Evolutionary conservation across 2,888 invertebrate genomes (phyloP), one percentile per base, ranked within the genome.

Genomic region (Mimachlamys varia): DNA sequence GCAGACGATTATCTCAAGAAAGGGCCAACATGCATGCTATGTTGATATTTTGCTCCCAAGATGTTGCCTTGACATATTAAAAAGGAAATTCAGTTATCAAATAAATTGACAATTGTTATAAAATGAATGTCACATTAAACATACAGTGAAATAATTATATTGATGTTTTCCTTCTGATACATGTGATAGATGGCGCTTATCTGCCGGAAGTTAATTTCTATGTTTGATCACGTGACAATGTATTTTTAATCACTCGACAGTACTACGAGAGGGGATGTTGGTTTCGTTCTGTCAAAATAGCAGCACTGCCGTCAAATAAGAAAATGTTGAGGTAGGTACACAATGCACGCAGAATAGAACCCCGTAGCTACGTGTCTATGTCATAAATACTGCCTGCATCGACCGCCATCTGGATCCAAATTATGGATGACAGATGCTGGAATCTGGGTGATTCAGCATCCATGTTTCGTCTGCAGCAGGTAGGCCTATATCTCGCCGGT

Each of bases 201-300:
- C 27, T 76, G 27, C 76, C 76, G 76, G 76, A 76, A 76, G 76
- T 76, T 76, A 76, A 76, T 76, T 76, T 76, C 76, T 76, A 76
- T 76, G 76, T 76, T 76, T 76, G 76, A 76, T 76, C 76, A 76
- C 76, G 76, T 76, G 76, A 76, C 76, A 27, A 76, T 76, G 33
- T 76, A 76, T 76, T 76, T 76, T 76, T 76, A 76, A 76, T 76
- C 27, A 27, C 76, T 62, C 76, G 76, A 33, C 33, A 10, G 33
- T 33, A 33, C 13, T 33, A 33, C 13, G 76, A 76, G 76, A 76
- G 76, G 76, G 2, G 22, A 76, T 76, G 76, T 15, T 33, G 76
- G 76, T 76, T 76, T 76, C 76, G 12, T 76, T 33, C 33, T 76
- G 76, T 76, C 76, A 76, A 76, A 76, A 76, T 33, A 33, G 76